Evolutionary conservation across 30 jellyfish, hydroid and myxozoan genomes (phyloP).

Genomic region (Aurelia coerulea): DNA sequence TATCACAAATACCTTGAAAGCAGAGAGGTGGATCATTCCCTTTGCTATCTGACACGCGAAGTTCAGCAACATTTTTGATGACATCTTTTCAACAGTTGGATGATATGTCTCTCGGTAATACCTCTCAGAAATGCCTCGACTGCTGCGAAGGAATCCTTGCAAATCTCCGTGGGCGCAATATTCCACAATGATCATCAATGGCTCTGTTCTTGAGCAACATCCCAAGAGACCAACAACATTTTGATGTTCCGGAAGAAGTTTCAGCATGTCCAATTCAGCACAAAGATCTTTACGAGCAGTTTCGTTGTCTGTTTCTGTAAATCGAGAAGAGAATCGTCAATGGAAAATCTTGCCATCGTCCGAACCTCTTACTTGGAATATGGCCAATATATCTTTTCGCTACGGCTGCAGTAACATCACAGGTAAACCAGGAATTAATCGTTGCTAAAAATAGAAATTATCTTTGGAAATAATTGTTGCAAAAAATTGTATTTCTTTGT

Average conservation of each 20-base stretch:
- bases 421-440: too few species aligned
- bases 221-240: conserved; percentile 94
- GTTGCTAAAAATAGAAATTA: too few species aligned
- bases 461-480: too few species aligned
- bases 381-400: neutral
- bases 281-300: conserved; percentile 83
- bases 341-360: neutral
- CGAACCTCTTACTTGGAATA: neutral
- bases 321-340: neutral
- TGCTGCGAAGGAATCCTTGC: conserved; percentile 93
- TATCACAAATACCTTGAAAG: conserved; percentile 72
- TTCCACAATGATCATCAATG: conserved; percentile 91
- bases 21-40: conserved; percentile 92
- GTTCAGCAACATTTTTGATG: conserved; percentile 87
- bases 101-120: conserved; percentile 81
- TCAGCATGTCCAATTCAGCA: conserved; percentile 91
- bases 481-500: too few species aligned
- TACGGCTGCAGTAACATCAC: too few species aligned
- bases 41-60: conserved; percentile 90
- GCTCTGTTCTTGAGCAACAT: conserved; percentile 91
- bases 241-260: conserved; percentile 91
- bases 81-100: conserved; percentile 69
- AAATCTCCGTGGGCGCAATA: conserved; percentile 96
- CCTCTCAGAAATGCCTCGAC: conserved; percentile 91
- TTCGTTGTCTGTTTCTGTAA: conserved; percentile 78